A percentile compares a stretch with the other conserved stretches of the same genome.
phyloP scores from a whole-genome alignment of 2,113 vertebrate genomes.

The Siphamia tubifer region DNA sequence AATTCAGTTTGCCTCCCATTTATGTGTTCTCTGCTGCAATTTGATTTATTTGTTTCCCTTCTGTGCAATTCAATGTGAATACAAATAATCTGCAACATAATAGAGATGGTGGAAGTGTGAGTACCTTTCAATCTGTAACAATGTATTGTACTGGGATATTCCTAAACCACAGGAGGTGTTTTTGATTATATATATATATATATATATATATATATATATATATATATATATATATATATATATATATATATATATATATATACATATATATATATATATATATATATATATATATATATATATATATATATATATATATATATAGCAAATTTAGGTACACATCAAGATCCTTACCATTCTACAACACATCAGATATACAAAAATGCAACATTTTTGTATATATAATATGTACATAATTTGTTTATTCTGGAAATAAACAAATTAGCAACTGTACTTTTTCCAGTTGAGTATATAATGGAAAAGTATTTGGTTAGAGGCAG shows the following conservation, averaged over 20 bases:
- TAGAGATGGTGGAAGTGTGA: conserved; percentile 49
- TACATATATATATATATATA: too few relatives aligned
- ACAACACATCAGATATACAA: conserved; percentile 55
- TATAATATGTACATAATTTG: too few relatives aligned
- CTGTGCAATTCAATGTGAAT: conserved; percentile 60
- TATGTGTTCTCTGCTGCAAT: conserved; percentile 51
- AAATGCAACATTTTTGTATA: conserved; percentile 23
- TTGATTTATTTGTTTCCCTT: conserved; percentile 68
- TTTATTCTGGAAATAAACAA: conserved; percentile 54
- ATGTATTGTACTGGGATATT: conserved; percentile 60
- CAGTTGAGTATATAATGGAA: conserved; percentile 59
- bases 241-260: too few relatives aligned
- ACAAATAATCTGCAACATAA: conserved; percentile 72
- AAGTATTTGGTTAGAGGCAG: conserved; percentile 63
- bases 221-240: too few relatives aligned
- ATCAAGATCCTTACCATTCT: conserved; percentile 31
- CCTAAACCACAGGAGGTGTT: conserved; percentile 49
- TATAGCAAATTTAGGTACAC: conserved; percentile 33
- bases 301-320: too few relatives aligned
- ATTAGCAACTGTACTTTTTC: conserved; percentile 38
- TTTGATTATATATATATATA: conserved; percentile 69
- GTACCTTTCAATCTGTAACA: conserved; percentile 53
- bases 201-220: too few relatives aligned
- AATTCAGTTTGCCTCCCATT: conserved; percentile 66
- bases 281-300: too few relatives aligned